Conservation (phyloP, 2,888 invertebrate genomes). For the Penaeus monodon region DNA sequence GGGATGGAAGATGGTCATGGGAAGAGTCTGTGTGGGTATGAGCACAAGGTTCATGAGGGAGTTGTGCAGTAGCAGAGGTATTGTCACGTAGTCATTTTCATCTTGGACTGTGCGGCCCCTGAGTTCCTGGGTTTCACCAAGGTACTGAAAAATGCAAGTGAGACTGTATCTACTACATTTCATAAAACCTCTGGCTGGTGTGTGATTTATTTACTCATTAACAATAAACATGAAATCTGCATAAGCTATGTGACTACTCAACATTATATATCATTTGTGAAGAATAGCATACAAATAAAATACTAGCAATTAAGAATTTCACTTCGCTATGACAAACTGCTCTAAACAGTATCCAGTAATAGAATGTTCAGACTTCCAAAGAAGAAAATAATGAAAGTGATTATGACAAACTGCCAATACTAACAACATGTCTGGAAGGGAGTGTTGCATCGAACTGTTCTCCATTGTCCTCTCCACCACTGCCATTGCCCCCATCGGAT, state of each 20-base stretch:
- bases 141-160: slow-evolving; percentile 71
- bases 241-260: no score
- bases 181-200: neutral
- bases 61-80: slow-evolving; percentile 75
- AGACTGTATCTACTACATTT: neutral
- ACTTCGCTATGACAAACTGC: no score
- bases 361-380: neutral
- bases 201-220: no score
- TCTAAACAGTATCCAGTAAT: no score
- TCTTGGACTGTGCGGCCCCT: slow-evolving; percentile 77
- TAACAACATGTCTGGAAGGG: slow-evolving; percentile 39
- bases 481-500: slow-evolving; percentile 14
- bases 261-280: no score
- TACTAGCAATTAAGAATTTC: no score
- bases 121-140: slow-evolving; percentile 76
- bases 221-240: no score
- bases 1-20: slow-evolving; percentile 76
- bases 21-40: slow-evolving; percentile 85
- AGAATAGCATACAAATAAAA: no score
- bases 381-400: neutral
- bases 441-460: slow-evolving; percentile 35
- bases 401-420: neutral
- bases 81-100: slow-evolving; percentile 71
- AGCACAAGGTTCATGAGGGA: slow-evolving; percentile 75
- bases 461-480: slow-evolving; percentile 26